Conservation (phyloP, 2,888 invertebrate genomes). For the Empis livida region DNA sequence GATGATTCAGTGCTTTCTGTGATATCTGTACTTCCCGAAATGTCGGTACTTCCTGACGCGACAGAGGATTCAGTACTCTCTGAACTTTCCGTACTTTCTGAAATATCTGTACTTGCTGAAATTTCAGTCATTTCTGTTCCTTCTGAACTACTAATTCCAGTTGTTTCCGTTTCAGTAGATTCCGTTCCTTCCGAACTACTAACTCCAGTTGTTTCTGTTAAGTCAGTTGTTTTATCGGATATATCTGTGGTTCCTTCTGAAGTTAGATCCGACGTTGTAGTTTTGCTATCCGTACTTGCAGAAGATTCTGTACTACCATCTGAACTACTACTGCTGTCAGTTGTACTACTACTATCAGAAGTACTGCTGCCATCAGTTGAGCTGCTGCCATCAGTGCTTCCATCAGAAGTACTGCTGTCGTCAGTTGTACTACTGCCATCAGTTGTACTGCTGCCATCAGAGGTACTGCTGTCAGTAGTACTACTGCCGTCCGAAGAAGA, state of each 20-base stretch:
- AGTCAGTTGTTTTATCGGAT: neutral
- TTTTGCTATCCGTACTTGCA: neutral
- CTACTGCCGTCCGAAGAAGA: constrained; percentile 5
- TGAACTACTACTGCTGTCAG: neutral
- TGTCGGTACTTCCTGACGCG: constrained; percentile 9
- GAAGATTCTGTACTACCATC: neutral
- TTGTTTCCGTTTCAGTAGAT: constrained; percentile 3
- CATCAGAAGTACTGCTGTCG: constrained; percentile 7
- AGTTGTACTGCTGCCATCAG: neutral
- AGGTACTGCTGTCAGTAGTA: constrained; percentile 1
- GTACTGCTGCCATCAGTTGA: neutral
- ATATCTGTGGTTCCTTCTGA: constrained; percentile 11
- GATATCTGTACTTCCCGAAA: constrained; percentile 4
- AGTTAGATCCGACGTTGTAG: constrained; percentile 8
- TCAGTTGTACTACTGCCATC: neutral
- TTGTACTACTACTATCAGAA: neutral
- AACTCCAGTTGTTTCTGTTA: constrained; percentile 6
- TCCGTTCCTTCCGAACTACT: constrained; percentile 1
- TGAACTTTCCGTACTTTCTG: constrained; percentile 9
- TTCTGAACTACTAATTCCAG: constrained; percentile 3
- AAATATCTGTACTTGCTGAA: neutral
- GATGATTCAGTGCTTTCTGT: neutral
- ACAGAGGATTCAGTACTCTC: constrained; percentile 13
- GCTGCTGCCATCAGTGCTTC: neutral
- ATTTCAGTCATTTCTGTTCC: neutral